Conservation (phyloP, 2,797 vertebrate genomes). For the Diglossa cyanea region DNA sequence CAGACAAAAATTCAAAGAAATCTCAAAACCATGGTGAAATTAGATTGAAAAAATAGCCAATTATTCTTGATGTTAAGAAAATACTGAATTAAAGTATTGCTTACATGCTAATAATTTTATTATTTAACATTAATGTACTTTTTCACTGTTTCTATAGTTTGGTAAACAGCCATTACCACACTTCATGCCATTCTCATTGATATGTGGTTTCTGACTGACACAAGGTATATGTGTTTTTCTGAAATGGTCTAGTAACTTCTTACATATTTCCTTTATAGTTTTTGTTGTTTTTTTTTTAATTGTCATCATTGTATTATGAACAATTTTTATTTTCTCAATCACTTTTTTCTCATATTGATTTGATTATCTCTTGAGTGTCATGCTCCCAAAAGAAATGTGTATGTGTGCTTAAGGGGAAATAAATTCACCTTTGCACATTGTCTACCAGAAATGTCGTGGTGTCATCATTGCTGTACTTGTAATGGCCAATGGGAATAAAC, state of each 20-base stretch:
- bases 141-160: background rate
- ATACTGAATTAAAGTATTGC: background rate
- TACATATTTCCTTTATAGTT: background rate
- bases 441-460: background rate
- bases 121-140: background rate
- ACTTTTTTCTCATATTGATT: background rate
- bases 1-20: background rate
- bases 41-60: fast-evolving
- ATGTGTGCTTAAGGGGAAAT: fast-evolving
- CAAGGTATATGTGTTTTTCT: background rate
- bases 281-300: background rate
- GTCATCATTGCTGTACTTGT: background rate
- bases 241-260: background rate
- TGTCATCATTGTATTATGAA: background rate
- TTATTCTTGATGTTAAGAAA: background rate
- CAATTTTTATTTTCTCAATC: background rate
- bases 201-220: background rate
- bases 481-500: background rate
- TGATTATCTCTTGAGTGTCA: background rate
- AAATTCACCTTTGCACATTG: background rate
- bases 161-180: background rate
- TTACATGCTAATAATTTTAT: background rate
- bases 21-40: background rate
- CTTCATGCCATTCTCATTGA: background rate
- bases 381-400: background rate